phyloP scores from a whole-genome alignment of 2,797 vertebrate genomes.

The Lates japonicus region DNA sequence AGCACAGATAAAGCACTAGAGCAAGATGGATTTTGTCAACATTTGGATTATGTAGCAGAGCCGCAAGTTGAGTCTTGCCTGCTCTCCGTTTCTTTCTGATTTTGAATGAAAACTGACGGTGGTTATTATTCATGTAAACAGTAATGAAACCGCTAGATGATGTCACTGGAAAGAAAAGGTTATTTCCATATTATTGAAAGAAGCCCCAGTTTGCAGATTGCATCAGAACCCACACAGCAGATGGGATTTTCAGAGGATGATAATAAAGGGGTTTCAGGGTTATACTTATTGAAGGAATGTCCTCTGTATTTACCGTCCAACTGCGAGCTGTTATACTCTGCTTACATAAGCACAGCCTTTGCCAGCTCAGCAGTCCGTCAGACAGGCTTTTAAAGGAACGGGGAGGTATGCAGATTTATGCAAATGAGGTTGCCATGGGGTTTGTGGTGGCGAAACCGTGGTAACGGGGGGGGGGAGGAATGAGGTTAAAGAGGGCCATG shows the following conservation, averaged over 20 bases:
- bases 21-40: conserved; percentile 27
- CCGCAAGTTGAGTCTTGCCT: conserved; percentile 53
- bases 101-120: conserved; percentile 45
- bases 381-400: conserved; percentile 67
- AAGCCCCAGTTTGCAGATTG: conserved; percentile 39
- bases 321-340: conserved; percentile 58
- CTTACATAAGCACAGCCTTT: conserved; percentile 79
- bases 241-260: conserved; percentile 62
- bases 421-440: conserved; percentile 74
- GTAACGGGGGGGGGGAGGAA: conserved; percentile 74
- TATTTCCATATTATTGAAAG: conserved; percentile 52
- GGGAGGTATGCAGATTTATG: conserved; percentile 78
- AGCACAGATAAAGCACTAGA: neutral
- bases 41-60: conserved; percentile 26
- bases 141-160: conserved; percentile 59
- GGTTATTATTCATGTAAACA: conserved; percentile 59
- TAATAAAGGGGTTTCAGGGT: conserved; percentile 74
- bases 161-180: conserved; percentile 69
- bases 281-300: conserved; percentile 65
- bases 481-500: conserved; percentile 77
- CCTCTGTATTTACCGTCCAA: conserved; percentile 71
- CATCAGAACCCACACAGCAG: conserved; percentile 56
- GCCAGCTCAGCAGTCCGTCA: conserved; percentile 80
- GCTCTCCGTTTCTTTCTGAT: conserved; percentile 21
- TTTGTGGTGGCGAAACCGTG: conserved; percentile 71